phyloP scores from a whole-genome alignment of 2,113 vertebrate species.

The Pycnonotus jocosus region DNA sequence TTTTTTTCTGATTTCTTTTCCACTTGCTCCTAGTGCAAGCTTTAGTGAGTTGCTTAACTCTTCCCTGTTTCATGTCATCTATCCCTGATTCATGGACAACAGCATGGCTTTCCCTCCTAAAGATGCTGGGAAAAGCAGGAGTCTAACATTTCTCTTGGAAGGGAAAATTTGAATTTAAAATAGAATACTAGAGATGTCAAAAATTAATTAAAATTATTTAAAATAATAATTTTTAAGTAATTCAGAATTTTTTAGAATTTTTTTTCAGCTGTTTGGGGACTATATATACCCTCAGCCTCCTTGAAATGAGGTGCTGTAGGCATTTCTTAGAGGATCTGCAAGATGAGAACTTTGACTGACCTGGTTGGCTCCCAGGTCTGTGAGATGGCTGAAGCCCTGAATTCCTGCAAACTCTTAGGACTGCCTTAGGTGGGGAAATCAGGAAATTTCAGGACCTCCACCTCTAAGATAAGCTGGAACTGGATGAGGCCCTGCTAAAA shows the following conservation, averaged over 20 bases:
- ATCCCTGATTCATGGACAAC: not conserved
- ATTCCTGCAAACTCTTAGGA: not conserved
- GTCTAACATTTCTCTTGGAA: not conserved
- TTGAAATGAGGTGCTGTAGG: not conserved
- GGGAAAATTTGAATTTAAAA: not conserved
- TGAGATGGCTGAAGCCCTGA: not conserved
- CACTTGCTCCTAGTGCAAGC: not conserved
- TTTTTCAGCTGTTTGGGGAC: not conserved
- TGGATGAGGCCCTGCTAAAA: not conserved
- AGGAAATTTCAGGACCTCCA: not conserved
- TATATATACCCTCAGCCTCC: not conserved
- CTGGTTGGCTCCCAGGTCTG: not conserved
- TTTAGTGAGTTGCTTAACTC: not conserved
- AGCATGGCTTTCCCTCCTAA: not conserved
- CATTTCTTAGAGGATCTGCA: not conserved
- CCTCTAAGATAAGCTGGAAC: not conserved
- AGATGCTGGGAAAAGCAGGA: not conserved
- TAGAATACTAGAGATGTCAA: not conserved
- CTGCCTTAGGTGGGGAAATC: not conserved
- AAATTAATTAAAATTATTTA: not conserved
- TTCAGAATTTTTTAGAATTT: not conserved
- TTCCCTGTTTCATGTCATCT: not conserved
- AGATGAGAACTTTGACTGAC: not conserved
- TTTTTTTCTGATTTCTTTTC: not conserved
- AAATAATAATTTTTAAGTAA: not conserved